A percentile compares a stretch with the other conserved stretches of the same genome.
phyloP scores from a whole-genome alignment of 1,140 invertebrate species.

The Papilio dardanus region DNA sequence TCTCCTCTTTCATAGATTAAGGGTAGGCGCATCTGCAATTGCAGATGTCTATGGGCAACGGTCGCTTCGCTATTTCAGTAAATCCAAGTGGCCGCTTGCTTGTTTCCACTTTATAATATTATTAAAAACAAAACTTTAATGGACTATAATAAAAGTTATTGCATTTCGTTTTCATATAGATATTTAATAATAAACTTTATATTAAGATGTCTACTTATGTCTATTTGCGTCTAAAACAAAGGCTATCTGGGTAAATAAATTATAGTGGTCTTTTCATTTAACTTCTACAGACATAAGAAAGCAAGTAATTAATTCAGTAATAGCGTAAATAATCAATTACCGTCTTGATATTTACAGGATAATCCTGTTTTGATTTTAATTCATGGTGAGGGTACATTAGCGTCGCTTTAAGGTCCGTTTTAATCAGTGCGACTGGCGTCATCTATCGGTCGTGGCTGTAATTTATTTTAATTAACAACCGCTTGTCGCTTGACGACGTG shows the following conservation, averaged over 20 bases:
- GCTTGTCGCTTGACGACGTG: conserved; percentile 41
- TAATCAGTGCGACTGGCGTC: conserved; percentile 36
- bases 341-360: conserved; percentile 5
- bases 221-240: neutral
- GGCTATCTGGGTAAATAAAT: neutral
- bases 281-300: neutral
- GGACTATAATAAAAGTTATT: neutral
- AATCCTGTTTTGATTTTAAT: conserved; percentile 16
- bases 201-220: neutral
- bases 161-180: too few relatives aligned
- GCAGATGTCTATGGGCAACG: too few relatives aligned
- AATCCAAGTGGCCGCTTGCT: too few relatives aligned
- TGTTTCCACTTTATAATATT: too few relatives aligned
- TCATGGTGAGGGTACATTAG: conserved; percentile 18
- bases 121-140: too few relatives aligned
- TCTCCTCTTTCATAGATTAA: too few relatives aligned
- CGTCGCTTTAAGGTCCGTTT: conserved; percentile 35
- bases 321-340: conserved; percentile 12
- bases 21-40: too few relatives aligned
- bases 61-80: too few relatives aligned
- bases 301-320: conserved; percentile 9
- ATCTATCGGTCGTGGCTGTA: conserved; percentile 41
- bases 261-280: neutral
- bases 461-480: conserved; percentile 63
- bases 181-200: too few relatives aligned